Evolutionary conservation across 2,888 invertebrate genomes (phyloP).

Genomic region (Argyresthia goedartella): DNA sequence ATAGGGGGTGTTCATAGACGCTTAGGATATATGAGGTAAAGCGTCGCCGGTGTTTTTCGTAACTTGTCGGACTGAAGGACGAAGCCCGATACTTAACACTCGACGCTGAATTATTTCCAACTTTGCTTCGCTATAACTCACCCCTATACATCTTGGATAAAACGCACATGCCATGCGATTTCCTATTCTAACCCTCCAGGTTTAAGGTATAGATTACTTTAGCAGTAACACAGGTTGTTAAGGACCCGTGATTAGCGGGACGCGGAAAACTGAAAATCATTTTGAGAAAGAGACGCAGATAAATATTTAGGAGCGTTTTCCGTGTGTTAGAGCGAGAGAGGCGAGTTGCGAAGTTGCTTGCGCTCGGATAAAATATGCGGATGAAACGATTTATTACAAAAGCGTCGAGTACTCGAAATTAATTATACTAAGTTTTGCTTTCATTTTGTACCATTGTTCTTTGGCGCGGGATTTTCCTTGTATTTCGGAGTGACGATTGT

Average conservation of each 20-base stretch:
- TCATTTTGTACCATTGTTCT: slow-evolving; percentile 36
- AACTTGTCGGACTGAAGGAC: slow-evolving; percentile 32
- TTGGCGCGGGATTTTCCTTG: slow-evolving; percentile 29
- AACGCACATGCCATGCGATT: background rate
- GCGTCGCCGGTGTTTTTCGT: too few species aligned
- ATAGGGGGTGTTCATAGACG: too few species aligned
- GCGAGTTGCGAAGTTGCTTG: background rate
- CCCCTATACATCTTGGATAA: background rate
- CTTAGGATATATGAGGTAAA: too few species aligned
- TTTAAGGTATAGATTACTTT: background rate
- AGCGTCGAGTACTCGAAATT: slow-evolving; percentile 69
- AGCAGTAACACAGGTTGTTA: background rate
- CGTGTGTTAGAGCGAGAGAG: slow-evolving; percentile 37
- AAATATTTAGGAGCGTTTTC: background rate
- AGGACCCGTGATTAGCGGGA: slow-evolving; percentile 50
- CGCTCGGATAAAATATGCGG: slow-evolving; percentile 50
- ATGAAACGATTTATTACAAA: slow-evolving; percentile 70
- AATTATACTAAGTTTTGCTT: slow-evolving; percentile 59
- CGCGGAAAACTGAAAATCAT: slow-evolving; percentile 66
- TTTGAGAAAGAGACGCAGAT: slow-evolving; percentile 58
- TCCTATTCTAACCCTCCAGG: background rate
- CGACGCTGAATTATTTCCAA: slow-evolving; percentile 41
- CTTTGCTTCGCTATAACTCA: slow-evolving; percentile 32
- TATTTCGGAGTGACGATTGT: slow-evolving; percentile 23
- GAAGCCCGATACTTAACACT: slow-evolving; percentile 20